Conservation (phyloP, 2,888 invertebrate species). For the Anodontia alba region DNA sequence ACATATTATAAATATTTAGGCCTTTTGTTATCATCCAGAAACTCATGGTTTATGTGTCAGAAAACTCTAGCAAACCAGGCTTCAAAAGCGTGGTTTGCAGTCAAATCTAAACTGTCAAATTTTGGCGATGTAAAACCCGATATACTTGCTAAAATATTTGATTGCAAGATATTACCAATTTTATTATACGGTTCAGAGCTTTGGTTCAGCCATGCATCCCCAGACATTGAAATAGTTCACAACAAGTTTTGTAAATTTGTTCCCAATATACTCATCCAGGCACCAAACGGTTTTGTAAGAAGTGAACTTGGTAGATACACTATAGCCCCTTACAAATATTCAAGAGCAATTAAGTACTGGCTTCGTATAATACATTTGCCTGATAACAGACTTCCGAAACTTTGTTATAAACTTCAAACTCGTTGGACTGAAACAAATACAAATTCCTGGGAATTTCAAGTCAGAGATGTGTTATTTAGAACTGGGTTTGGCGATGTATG, state of each 20-base stretch:
- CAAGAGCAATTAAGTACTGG: constrained; percentile 2
- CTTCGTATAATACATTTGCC: neutral
- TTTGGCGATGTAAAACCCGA: neutral
- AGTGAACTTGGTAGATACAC: neutral
- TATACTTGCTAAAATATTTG: neutral
- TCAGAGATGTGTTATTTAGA: neutral
- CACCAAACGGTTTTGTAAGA: constrained; percentile 2
- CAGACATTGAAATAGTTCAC: constrained; percentile 1
- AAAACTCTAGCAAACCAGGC: neutral
- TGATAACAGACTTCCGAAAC: neutral
- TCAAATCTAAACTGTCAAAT: neutral
- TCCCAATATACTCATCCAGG: neutral
- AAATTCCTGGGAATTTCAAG: neutral
- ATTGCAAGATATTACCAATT: constrained; percentile 9
- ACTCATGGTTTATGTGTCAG: constrained; percentile 1
- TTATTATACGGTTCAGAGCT: constrained; percentile 1
- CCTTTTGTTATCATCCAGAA: neutral
- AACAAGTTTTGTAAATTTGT: constrained; percentile 5
- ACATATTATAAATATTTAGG: constrained; percentile 26
- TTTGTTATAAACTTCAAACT: neutral
- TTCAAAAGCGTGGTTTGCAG: constrained; percentile 8
- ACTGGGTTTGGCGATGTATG: neutral
- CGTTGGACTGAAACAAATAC: neutral
- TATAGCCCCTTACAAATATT: neutral
- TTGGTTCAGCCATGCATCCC: constrained; percentile 10